Evolutionary conservation across 2,797 vertebrate genomes (phyloP), one percentile per base, ranked within the genome.

Genomic region (Rhyacichthys aspro): DNA sequence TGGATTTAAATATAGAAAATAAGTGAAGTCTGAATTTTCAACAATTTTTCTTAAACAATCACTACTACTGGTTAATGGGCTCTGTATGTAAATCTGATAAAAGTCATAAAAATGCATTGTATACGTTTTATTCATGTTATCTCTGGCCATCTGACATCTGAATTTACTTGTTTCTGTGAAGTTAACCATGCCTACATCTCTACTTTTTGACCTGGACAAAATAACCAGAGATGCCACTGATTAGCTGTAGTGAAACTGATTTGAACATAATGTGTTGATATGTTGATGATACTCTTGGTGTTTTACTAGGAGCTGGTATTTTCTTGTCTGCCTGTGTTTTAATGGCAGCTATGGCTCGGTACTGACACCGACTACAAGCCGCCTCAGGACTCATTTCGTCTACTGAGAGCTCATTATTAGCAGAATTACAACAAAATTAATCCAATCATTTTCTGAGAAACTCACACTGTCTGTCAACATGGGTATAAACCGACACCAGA

Each of bases 321-420:
- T 68, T 59, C 41, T 23, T 43, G 50, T 14, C 46, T 38, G n/a
- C n/a, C 12, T 48, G 50, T 77, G 70, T 64, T 59, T 72, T 55
- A 57, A 48, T 34, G 45, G 47, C 1, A 15, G 44, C n/a, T 15
- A 55, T 56, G 45, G 57, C 44, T 44, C 41, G 0, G 23, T 8
- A 39, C 37, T 60, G 39, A 62, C 55, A 63, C 55, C 57, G 56
- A 37, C 55, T 38, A 55, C 2, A 18, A 45, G 23, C 43, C 16
- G 63, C 63, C 46, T 54, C 37, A 7, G 66, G 49, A 59, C 1
- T 11, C 18, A n/a, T 52, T 52, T 19, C 5, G 53, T 43, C 62
- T 62, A 43, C 63, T 37, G 39, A 57, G 45, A 34, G n/a, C 57
- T 71, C 60, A 34, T 68, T 50, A 38, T 54, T 28, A 67, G 43